A percentile compares a stretch with the other conserved stretches of the same genome.
These are phyloP conservation scores for Melanocharis versteri DNA, from an alignment of 2,113 vertebrate species.

Conservation along the genomic window DNA sequence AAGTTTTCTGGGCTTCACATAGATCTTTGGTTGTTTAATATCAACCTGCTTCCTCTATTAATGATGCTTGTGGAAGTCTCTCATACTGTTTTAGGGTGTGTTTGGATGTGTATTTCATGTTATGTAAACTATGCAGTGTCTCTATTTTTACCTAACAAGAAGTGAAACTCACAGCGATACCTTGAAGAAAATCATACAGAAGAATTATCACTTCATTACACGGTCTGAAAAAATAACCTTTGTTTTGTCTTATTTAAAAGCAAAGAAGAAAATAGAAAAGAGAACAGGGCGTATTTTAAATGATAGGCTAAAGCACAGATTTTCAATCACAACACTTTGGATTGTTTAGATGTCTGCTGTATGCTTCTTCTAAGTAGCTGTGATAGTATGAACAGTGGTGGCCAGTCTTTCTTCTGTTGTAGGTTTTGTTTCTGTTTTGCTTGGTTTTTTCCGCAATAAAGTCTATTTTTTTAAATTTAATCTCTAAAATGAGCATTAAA, in stretches of 20 bases:
- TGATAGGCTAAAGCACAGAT: background rate
- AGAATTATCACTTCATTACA: background rate
- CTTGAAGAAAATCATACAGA: background rate
- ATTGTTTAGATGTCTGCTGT: background rate
- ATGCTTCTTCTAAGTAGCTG: background rate
- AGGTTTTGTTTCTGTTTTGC: background rate
- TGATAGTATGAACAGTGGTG: background rate
- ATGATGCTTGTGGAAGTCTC: background rate
- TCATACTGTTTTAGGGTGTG: background rate
- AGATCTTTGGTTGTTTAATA: background rate
- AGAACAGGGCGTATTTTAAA: background rate
- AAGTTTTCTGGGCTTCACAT: background rate
- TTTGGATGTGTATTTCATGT: background rate
- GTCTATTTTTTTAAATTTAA: background rate
- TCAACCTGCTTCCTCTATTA: background rate
- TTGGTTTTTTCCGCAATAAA: background rate
- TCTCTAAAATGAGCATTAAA: background rate
- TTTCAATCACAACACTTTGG: background rate
- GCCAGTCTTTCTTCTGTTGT: background rate
- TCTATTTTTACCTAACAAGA: background rate
- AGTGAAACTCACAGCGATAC: background rate
- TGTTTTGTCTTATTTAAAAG: background rate
- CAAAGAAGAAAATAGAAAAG: background rate
- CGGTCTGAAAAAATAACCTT: background rate
- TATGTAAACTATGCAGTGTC: background rate